A percentile compares a stretch with the other conserved stretches of the same genome.
These are phyloP conservation scores for Parazoanthus darwini DNA, from an alignment of 92 coral and sea anemone species.

Conservation along the genomic window DNA sequence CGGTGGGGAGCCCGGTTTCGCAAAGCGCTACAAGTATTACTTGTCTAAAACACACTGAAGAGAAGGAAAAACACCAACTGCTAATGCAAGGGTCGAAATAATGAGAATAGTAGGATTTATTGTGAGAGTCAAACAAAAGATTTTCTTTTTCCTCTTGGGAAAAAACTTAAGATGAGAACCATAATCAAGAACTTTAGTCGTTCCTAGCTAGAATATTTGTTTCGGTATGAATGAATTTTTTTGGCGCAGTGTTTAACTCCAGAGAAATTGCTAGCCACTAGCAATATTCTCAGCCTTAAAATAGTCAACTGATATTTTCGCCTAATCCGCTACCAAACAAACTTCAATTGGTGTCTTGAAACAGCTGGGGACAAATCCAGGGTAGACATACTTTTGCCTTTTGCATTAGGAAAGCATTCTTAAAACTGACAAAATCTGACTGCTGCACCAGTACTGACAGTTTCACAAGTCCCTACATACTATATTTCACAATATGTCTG, in stretches of 20 bases:
- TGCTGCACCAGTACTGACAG: neutral
- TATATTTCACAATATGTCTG: neutral
- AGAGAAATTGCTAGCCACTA: neutral
- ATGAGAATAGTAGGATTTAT: neutral
- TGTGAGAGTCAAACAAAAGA: neutral
- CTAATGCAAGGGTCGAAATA: neutral
- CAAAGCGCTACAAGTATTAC: neutral
- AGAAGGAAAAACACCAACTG: neutral
- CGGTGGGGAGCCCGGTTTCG: conserved; percentile 11
- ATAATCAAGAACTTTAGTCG: neutral
- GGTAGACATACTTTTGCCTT: too few relatives aligned
- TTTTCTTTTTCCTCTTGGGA: neutral
- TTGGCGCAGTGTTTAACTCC: neutral
- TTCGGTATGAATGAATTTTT: neutral
- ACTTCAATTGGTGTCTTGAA: neutral
- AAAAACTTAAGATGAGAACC: neutral
- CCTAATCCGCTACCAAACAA: too few relatives aligned
- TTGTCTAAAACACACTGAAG: neutral
- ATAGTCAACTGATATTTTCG: neutral
- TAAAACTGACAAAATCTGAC: too few relatives aligned
- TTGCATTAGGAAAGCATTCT: too few relatives aligned
- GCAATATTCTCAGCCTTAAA: neutral
- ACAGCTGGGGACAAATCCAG: neutral
- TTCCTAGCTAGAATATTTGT: neutral
- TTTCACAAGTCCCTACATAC: neutral